Evolutionary conservation across 2,888 invertebrate genomes (phyloP).

Genomic region (Epiblema foenella): DNA sequence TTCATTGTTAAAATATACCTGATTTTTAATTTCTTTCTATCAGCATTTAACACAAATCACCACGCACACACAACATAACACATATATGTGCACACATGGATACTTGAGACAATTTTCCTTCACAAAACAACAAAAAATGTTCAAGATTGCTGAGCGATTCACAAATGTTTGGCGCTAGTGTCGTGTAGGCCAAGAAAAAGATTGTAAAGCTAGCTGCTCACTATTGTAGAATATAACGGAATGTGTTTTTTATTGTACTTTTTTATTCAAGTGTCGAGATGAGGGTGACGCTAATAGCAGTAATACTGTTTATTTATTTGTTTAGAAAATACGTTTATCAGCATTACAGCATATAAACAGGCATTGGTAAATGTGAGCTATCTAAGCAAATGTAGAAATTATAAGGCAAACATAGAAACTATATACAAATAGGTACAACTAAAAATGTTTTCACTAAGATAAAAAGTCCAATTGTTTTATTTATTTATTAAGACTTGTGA

Average conservation of each 20-base stretch:
- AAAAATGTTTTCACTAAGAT: too few species aligned
- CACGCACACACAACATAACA: slow-evolving; percentile 85
- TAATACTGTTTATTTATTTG: too few species aligned
- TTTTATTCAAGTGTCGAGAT: neutral
- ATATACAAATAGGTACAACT: too few species aligned
- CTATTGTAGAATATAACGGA: slow-evolving; percentile 35
- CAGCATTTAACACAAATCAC: slow-evolving; percentile 85
- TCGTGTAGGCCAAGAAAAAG: slow-evolving; percentile 43
- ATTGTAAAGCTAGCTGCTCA: slow-evolving; percentile 41
- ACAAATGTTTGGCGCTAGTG: slow-evolving; percentile 48
- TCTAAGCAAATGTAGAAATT: too few species aligned
- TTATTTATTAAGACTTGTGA: neutral
- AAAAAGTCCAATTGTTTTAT: too few species aligned
- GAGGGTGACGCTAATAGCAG: too few species aligned
- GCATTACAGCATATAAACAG: too few species aligned
- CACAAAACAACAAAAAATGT: slow-evolving; percentile 47
- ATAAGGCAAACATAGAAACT: too few species aligned
- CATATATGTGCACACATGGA: slow-evolving; percentile 71
- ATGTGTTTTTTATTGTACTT: slow-evolving; percentile 10
- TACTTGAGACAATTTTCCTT: slow-evolving; percentile 48
- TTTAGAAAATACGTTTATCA: too few species aligned
- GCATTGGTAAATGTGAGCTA: too few species aligned
- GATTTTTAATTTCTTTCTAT: slow-evolving; percentile 83
- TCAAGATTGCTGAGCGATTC: slow-evolving; percentile 46
- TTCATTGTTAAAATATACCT: slow-evolving; percentile 79